Base-by-base conservation (phyloP, 2,113 vertebrate genomes). In the Dasyurus viverrinus region DNA sequence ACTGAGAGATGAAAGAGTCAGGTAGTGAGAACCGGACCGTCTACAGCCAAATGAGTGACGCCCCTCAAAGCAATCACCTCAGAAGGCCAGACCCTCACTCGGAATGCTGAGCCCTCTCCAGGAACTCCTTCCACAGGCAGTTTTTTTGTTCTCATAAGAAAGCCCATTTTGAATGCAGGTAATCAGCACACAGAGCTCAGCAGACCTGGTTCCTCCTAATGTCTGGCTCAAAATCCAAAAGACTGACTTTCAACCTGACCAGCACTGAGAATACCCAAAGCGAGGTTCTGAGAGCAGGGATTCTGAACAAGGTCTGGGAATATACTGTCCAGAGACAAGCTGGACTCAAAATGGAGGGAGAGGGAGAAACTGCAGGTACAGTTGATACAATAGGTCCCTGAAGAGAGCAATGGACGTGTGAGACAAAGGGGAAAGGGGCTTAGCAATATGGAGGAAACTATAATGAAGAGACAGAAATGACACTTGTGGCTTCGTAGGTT, bases 401-500 rank as follows among this genome's bases (percentile, higher is more conserved):
- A 36, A 19, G 30, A 16, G 60, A n/a, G 30, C 27, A 0, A 36
- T 3, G 9, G 12, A 68, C 0, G 4, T 0, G 4, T 12, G 27
- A 14, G 11, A 30, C 57, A 36, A 3, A 36, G 60, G 12, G 30
- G 30, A 0, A 1, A 68, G 60, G 60, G 57, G 27, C 57, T 12
- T 30, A 27, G 55, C 26, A 55, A 26, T 55, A 6, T 6, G 7
- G 54, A 55, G 24, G 24, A 55, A 25, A 48, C 48, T 6, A 48
- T 48, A 6, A 48, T 48, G 48, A 48, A 48, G 48, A 55, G 54
- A 3, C 25, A 60, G 27, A 60, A 60, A 60, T 60, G 26, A 2
- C 2, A 8, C 8, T 3, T 30, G 26, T 27, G 54, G 1, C 54
- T 55, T 55, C 48, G 48, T 48, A 48, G 5, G 48, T 48, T 48